Evolutionary conservation across 2,888 invertebrate genomes (phyloP).

Genomic region (Xiphydria camelus): DNA sequence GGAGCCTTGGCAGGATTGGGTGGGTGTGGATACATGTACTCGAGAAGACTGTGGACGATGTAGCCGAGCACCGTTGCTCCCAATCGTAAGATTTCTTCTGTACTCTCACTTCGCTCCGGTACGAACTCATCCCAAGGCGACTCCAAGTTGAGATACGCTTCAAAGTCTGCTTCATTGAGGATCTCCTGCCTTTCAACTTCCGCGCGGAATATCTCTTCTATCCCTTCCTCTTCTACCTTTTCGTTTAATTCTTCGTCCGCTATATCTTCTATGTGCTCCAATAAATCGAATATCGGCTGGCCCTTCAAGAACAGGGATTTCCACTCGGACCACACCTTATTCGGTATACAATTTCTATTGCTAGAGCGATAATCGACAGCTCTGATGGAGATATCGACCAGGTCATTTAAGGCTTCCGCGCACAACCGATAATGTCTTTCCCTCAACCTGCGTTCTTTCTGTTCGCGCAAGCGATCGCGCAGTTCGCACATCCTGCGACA

Average conservation of each 20-base stretch:
- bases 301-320: conserved; percentile 62
- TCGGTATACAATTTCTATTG: conserved; percentile 56
- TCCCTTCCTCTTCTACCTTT: conserved; percentile 51
- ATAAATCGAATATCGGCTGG: conserved; percentile 62
- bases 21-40: conserved; percentile 60
- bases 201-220: conserved; percentile 55
- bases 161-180: conserved; percentile 63
- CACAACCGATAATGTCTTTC: conserved; percentile 59
- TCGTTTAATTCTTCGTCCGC: conserved; percentile 53
- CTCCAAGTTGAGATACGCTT: conserved; percentile 61
- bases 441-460: conserved; percentile 40
- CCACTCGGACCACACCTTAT: conserved; percentile 62
- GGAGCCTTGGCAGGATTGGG: conserved; percentile 51
- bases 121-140: conserved; percentile 63
- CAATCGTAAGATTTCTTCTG: conserved; percentile 51
- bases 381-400: conserved; percentile 63
- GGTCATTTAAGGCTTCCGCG: conserved; percentile 60
- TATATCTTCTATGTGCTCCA: conserved; percentile 57
- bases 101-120: conserved; percentile 57
- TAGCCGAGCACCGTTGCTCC: conserved; percentile 61
- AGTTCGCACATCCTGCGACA: conserved; percentile 51
- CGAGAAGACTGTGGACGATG: conserved; percentile 61
- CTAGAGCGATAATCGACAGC: conserved; percentile 60
- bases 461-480: conserved; percentile 61
- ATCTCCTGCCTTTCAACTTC: conserved; percentile 62